A percentile compares a stretch with the other conserved stretches of the same genome.
phyloP scores from a whole-genome alignment of 2,797 vertebrate genomes.

The Lophura swinhoii region DNA sequence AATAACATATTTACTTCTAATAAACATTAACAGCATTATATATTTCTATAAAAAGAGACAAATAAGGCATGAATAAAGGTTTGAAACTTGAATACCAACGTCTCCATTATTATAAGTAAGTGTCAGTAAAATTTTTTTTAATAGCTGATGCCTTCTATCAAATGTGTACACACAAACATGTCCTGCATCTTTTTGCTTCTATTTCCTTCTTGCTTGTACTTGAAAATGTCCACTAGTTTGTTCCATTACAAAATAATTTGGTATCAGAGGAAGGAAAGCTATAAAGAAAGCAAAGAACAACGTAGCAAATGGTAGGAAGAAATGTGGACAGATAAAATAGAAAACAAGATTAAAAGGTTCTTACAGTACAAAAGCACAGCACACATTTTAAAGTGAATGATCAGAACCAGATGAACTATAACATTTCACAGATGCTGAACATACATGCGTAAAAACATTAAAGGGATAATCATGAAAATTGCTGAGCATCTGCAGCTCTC shows the following conservation, averaged over 20 bases:
- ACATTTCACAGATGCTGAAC: conserved; percentile 9
- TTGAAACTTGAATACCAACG: neutral
- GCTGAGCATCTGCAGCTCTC: conserved; percentile 25
- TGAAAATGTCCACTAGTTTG: neutral
- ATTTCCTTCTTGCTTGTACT: neutral
- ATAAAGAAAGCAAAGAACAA: neutral
- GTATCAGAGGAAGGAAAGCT: neutral
- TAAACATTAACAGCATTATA: neutral
- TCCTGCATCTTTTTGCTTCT: neutral
- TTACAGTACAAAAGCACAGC: neutral
- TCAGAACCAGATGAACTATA: conserved; percentile 29
- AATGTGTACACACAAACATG: neutral
- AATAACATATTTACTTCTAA: neutral
- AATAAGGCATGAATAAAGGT: neutral
- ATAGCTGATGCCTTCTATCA: neutral
- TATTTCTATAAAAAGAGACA: conserved; percentile 3
- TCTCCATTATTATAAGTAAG: neutral
- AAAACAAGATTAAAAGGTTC: neutral
- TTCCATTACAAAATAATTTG: neutral
- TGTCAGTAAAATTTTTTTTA: neutral
- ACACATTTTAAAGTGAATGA: neutral
- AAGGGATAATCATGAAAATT: conserved; percentile 24
- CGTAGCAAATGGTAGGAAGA: neutral
- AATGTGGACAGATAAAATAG: neutral
- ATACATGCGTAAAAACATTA: conserved; percentile 16